Percentiles rank a stretch among this genome's conserved stretches.
phyloP scores from a whole-genome alignment of 1,140 invertebrate genomes.

The Potamilus streckersoni region DNA sequence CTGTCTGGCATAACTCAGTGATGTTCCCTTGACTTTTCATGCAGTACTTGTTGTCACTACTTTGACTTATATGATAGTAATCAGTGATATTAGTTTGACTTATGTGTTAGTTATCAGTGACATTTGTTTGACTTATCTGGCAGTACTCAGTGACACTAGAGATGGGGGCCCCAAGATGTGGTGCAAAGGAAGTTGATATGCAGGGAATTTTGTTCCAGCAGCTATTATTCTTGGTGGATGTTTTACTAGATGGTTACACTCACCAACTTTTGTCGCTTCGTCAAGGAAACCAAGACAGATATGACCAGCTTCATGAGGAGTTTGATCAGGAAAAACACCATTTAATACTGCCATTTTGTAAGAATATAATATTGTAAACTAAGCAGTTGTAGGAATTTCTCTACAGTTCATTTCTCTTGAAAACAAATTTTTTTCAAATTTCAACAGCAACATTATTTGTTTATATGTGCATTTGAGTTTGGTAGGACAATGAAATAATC shows the following conservation, averaged over 20 bases:
- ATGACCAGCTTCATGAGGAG: constrained; percentile 65
- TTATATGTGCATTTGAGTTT: no score
- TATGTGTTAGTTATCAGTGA: not conserved
- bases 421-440: no score
- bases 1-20: no score
- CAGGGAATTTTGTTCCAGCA: constrained; percentile 75
- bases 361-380: constrained; percentile 37
- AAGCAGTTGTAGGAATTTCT: no score
- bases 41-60: no score
- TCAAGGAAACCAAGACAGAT: constrained; percentile 56
- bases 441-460: no score
- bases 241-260: constrained; percentile 80
- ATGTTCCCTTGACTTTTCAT: no score
- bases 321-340: constrained; percentile 76
- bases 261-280: constrained; percentile 79
- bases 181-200: constrained; percentile 63
- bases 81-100: no score
- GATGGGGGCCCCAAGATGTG: constrained; percentile 43
- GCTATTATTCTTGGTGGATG: constrained; percentile 79
- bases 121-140: constrained; percentile 12
- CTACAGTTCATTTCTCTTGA: no score
- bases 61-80: no score
- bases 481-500: no score
- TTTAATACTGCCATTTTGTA: constrained; percentile 75
- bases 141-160: constrained; percentile 56